phyloP scores from a whole-genome alignment of 2,113 vertebrate genomes.

The Perca schrenkii region DNA sequence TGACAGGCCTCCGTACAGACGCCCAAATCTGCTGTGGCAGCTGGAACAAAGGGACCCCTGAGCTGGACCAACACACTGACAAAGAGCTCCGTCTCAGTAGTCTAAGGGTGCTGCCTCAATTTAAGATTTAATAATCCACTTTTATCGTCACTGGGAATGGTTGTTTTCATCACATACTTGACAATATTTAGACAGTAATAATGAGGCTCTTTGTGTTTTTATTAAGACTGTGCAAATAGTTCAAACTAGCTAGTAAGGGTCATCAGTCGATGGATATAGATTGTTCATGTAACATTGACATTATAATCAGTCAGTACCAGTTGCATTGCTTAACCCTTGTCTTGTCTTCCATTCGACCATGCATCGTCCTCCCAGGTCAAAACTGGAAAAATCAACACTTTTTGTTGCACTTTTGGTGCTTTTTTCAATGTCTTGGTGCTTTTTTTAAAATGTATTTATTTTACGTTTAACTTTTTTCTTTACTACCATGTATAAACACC shows the following conservation, averaged over 20 bases:
- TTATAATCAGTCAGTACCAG: slow-evolving; percentile 2
- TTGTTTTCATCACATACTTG: slow-evolving; percentile 32
- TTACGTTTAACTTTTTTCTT: no score
- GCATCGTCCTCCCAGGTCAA: no score
- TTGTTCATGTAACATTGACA: slow-evolving; percentile 17
- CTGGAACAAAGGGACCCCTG: slow-evolving; percentile 80
- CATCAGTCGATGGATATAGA: neutral
- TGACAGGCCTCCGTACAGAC: slow-evolving; percentile 81
- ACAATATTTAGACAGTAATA: neutral
- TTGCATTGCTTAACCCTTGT: neutral
- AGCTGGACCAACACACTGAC: slow-evolving; percentile 64
- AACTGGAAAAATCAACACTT: no score
- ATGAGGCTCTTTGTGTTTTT: slow-evolving; percentile 12
- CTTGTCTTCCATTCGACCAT: no score
- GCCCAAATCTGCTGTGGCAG: slow-evolving; percentile 83
- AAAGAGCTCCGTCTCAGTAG: slow-evolving; percentile 59
- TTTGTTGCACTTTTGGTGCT: no score
- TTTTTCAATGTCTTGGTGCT: no score
- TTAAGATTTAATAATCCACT: slow-evolving; percentile 60
- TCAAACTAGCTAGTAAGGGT: neutral
- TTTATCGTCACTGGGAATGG: slow-evolving; percentile 32
- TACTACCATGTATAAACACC: no score
- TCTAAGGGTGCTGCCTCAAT: slow-evolving; percentile 57
- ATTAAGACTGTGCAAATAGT: neutral
- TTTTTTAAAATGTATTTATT: no score